Evolutionary conservation across 2,797 vertebrate species (phyloP).

Genomic region (Gymnodraco acuticeps): DNA sequence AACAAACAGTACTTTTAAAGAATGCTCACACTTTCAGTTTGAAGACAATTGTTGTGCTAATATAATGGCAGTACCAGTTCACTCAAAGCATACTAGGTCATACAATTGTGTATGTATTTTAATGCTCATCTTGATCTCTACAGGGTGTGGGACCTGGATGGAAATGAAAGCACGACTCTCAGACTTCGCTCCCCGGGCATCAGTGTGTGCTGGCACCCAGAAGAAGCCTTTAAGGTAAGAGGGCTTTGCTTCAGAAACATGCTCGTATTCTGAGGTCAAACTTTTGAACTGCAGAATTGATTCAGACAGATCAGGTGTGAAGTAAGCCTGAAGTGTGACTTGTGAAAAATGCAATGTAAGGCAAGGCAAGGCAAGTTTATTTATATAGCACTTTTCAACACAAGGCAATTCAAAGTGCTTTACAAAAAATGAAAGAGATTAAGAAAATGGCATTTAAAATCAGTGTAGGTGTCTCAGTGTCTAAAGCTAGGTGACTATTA

Average conservation of each 20-base stretch:
- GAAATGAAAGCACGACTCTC: slow-evolving; percentile 89
- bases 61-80: slow-evolving; percentile 5
- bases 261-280: not conserved
- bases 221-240: slow-evolving; percentile 92
- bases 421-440: too few relatives aligned
- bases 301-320: not conserved
- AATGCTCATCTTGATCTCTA: slow-evolving; percentile 21
- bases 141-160: slow-evolving; percentile 96
- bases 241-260: slow-evolving; percentile 1
- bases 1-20: not conserved
- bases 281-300: not conserved
- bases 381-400: too few relatives aligned
- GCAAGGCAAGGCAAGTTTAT: too few relatives aligned
- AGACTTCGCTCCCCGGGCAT: slow-evolving; percentile 94
- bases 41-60: not conserved
- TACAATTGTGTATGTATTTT: slow-evolving; percentile 9
- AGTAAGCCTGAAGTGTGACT: not conserved
- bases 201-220: slow-evolving; percentile 98
- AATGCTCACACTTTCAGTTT: slow-evolving; percentile 14
- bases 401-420: too few relatives aligned
- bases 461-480: too few relatives aligned
- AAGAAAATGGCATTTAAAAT: too few relatives aligned
- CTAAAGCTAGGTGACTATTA: too few relatives aligned
- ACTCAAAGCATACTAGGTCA: slow-evolving; percentile 20
- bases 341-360: too few relatives aligned